Conservation (phyloP, 2,888 invertebrate genomes). For the Perizoma flavofasciatum region DNA sequence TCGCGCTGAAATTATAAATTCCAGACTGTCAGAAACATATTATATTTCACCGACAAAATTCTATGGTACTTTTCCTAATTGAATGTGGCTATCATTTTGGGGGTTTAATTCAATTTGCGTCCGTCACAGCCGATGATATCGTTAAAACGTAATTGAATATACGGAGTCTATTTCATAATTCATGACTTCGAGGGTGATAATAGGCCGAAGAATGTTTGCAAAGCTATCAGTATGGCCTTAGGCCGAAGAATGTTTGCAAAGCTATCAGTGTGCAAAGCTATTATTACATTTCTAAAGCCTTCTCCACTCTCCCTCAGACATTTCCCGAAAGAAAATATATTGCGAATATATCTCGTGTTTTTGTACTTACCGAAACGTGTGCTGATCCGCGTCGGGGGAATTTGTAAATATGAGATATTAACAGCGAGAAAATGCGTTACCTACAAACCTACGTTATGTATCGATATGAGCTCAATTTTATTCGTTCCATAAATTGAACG, state of each 20-base stretch:
- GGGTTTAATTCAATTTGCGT: slow-evolving; percentile 44
- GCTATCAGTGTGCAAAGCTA: slow-evolving; percentile 57
- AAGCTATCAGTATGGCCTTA: slow-evolving; percentile 50
- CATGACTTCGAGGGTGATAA: slow-evolving; percentile 51
- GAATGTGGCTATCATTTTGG: slow-evolving; percentile 43
- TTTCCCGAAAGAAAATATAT: slow-evolving; percentile 52
- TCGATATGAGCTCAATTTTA: slow-evolving; percentile 33
- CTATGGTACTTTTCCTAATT: slow-evolving; percentile 47
- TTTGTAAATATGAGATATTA: slow-evolving; percentile 40
- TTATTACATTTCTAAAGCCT: slow-evolving; percentile 65
- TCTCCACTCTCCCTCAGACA: slow-evolving; percentile 46
- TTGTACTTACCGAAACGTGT: slow-evolving; percentile 38
- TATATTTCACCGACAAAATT: slow-evolving; percentile 44
- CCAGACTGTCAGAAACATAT: slow-evolving; percentile 37
- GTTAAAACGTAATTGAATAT: slow-evolving; percentile 39
- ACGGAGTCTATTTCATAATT: slow-evolving; percentile 52
- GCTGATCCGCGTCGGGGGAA: slow-evolving; percentile 39
- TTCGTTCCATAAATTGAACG: slow-evolving; percentile 45
- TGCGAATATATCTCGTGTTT: slow-evolving; percentile 46
- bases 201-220: slow-evolving; percentile 58
- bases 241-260: slow-evolving; percentile 57
- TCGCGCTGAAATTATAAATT: slow-evolving; percentile 46
- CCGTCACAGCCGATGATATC: slow-evolving; percentile 34
- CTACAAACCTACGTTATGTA: slow-evolving; percentile 7
- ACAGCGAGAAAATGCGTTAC: slow-evolving; percentile 10